These are phyloP conservation scores for Linhomoeus sp. DNA, from an alignment of 2,888 invertebrate genomes.

Conservation along the genomic window DNA sequence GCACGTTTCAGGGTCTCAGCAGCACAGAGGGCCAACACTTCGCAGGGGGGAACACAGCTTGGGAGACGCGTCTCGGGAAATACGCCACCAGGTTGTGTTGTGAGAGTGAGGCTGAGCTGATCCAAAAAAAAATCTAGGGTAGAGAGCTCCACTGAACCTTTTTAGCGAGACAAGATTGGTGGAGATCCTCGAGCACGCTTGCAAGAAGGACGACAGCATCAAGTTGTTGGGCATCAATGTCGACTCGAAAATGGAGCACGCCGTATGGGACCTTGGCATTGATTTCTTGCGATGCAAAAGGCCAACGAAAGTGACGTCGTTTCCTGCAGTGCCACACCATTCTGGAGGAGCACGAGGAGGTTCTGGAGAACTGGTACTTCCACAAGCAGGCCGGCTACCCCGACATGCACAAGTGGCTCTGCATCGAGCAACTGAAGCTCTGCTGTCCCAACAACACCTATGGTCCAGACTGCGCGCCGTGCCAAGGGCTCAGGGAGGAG, in stretches of 20 bases:
- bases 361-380: conserved; percentile 73
- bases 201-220: conserved; percentile 26
- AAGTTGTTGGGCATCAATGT: background rate
- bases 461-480: conserved; percentile 58
- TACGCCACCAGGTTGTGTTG: conserved; percentile 50
- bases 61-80: conserved; percentile 65
- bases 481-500: conserved; percentile 41
- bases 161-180: conserved; percentile 61
- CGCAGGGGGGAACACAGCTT: conserved; percentile 76
- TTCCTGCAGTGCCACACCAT: conserved; percentile 52
- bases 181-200: conserved; percentile 71
- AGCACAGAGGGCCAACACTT: conserved; percentile 64
- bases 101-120: no score
- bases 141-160: no score
- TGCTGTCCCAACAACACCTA: conserved; percentile 70
- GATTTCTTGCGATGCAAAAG: no score
- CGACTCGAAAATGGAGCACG: background rate
- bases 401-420: conserved; percentile 53
- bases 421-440: conserved; percentile 42
- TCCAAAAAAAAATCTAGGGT: no score
- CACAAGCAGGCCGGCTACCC: conserved; percentile 41
- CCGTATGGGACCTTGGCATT: no score
- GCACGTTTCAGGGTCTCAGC: conserved; percentile 53
- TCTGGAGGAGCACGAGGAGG: conserved; percentile 58
- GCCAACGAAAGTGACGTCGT: no score